These are phyloP conservation scores for Chloebia gouldiae DNA, from an alignment of 2,113 vertebrate species.

Conservation along the genomic window DNA sequence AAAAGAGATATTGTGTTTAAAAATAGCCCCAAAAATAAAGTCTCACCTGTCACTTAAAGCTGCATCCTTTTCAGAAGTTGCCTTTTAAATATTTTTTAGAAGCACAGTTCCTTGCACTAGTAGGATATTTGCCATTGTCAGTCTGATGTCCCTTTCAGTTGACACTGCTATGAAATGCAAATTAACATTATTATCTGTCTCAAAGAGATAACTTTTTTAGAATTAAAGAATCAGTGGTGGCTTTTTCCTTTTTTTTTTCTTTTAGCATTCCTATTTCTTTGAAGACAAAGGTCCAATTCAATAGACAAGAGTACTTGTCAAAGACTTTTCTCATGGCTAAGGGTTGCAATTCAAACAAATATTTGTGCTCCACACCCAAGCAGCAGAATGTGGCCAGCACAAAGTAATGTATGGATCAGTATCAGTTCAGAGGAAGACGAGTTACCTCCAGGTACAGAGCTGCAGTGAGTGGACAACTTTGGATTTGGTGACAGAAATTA, in stretches of 20 bases:
- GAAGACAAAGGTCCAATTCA: not conserved
- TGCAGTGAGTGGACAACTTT: not conserved
- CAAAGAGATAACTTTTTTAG: not conserved
- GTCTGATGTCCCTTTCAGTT: not conserved
- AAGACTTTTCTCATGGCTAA: not conserved
- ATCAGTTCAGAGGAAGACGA: not conserved
- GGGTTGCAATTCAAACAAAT: not conserved
- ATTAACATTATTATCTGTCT: not conserved
- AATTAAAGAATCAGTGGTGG: not conserved
- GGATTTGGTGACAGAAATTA: not conserved
- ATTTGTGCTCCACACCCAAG: not conserved
- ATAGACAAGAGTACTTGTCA: not conserved
- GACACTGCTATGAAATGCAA: not conserved
- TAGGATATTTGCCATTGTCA: not conserved
- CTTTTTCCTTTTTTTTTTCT: not conserved
- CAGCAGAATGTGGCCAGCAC: not conserved
- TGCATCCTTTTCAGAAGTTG: not conserved
- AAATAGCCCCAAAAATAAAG: not conserved
- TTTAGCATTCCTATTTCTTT: not conserved
- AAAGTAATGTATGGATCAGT: not conserved
- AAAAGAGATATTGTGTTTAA: conserved; percentile 31
- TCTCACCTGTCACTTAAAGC: not conserved
- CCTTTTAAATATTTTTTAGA: not conserved
- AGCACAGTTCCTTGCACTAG: not conserved
- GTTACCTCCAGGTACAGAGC: not conserved